Conservation (phyloP, 2,113 vertebrate genomes). For the Limanda limanda region DNA sequence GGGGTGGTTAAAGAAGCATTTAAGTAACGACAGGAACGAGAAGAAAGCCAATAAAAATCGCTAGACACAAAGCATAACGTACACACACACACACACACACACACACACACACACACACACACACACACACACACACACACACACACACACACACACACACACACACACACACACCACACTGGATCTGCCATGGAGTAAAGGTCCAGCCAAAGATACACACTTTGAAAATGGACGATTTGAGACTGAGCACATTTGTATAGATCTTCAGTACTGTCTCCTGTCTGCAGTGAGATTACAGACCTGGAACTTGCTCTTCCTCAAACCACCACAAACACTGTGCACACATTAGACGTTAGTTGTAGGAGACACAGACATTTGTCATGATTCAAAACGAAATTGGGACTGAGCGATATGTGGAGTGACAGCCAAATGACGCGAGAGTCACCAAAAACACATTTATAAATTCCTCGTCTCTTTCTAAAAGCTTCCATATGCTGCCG, state of each 20-base stretch:
- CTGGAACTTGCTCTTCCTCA: slow-evolving; percentile 22
- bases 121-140: slow-evolving; percentile 8
- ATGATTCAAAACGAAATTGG: slow-evolving; percentile 41
- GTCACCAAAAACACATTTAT: slow-evolving; percentile 64
- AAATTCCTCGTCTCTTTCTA: slow-evolving; percentile 47
- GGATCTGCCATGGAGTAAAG: neutral
- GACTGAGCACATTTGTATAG: slow-evolving; percentile 15
- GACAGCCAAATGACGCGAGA: slow-evolving; percentile 71
- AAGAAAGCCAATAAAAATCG: slow-evolving; percentile 63
- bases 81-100: neutral
- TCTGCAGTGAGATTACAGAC: slow-evolving; percentile 47
- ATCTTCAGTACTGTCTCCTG: slow-evolving; percentile 31
- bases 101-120: slow-evolving; percentile 16
- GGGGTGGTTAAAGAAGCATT: slow-evolving; percentile 64
- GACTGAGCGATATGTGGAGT: slow-evolving; percentile 62
- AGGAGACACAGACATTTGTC: slow-evolving; percentile 35
- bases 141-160: slow-evolving; percentile 18
- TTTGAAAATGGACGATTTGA: slow-evolving; percentile 50
- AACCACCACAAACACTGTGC: slow-evolving; percentile 37
- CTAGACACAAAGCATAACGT: slow-evolving; percentile 22
- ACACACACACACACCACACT: neutral
- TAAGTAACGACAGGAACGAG: slow-evolving; percentile 60
- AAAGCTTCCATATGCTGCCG: slow-evolving; percentile 64
- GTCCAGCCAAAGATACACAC: slow-evolving; percentile 1
- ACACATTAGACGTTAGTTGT: slow-evolving; percentile 10